These are phyloP conservation scores for Catostomus latipinnis DNA, from an alignment of 2,797 vertebrate species.

Conservation along the genomic window DNA sequence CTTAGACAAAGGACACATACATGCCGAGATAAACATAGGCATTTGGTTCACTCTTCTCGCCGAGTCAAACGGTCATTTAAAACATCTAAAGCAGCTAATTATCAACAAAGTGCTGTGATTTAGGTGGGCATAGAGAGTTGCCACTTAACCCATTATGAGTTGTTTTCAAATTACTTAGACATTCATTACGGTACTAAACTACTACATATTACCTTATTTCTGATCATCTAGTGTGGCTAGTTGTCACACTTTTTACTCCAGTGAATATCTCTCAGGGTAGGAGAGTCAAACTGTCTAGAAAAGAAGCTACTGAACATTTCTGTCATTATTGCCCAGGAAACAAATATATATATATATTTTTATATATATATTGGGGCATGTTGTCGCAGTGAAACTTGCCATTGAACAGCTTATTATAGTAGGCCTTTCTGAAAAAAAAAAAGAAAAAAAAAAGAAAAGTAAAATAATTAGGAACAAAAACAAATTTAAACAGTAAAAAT, in stretches of 20 bases:
- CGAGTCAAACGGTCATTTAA: constrained; percentile 44
- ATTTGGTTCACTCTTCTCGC: not conserved
- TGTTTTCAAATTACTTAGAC: constrained; percentile 15
- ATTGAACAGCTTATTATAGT: too few species aligned
- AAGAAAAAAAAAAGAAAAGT: too few species aligned
- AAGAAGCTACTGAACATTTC: too few species aligned
- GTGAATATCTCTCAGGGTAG: too few species aligned
- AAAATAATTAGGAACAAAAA: too few species aligned
- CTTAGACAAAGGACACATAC: constrained; percentile 42
- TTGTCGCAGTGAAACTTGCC: too few species aligned
- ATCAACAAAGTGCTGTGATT: constrained; percentile 15
- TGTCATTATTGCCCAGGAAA: too few species aligned
- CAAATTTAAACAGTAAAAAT: too few species aligned
- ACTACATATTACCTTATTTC: not conserved
- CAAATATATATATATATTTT: too few species aligned
- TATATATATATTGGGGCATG: too few species aligned
- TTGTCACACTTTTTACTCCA: not conserved
- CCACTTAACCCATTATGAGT: constrained; percentile 23
- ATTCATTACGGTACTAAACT: constrained; percentile 9
- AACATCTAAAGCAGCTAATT: constrained; percentile 40
- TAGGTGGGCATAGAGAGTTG: constrained; percentile 30
- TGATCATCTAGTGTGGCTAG: not conserved
- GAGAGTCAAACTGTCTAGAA: too few species aligned
- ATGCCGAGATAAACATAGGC: constrained; percentile 34
- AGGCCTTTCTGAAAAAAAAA: too few species aligned